Conservation (phyloP, 2,113 vertebrate genomes). For the Peromyscus leucopus region DNA sequence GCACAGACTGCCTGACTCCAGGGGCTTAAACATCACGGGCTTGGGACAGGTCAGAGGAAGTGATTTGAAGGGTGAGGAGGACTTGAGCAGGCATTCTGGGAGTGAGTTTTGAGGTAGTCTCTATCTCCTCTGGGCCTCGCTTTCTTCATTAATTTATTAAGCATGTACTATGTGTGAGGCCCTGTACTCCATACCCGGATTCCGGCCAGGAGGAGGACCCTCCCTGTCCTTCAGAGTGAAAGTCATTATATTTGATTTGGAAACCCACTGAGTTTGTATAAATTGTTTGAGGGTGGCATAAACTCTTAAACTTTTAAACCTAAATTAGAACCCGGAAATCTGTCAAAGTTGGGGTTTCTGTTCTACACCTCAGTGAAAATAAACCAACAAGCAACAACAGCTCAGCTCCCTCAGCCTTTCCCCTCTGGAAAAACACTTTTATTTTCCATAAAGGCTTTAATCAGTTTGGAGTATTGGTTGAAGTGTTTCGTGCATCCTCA, state of each 20-base stretch:
- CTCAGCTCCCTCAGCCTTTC: slow-evolving; percentile 51
- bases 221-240: not conserved
- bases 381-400: slow-evolving; percentile 73
- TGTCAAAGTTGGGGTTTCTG: slow-evolving; percentile 73
- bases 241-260: slow-evolving; percentile 64
- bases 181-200: not conserved
- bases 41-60: not conserved
- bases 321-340: slow-evolving; percentile 75
- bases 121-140: not conserved
- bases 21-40: not conserved
- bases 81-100: not conserved
- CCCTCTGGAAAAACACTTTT: slow-evolving; percentile 68
- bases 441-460: slow-evolving; percentile 81
- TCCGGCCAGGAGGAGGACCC: not conserved
- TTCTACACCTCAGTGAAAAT: slow-evolving; percentile 80
- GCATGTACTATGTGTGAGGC: not conserved
- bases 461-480: slow-evolving; percentile 77
- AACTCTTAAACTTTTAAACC: slow-evolving; percentile 79
- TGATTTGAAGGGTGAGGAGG: not conserved
- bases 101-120: not conserved
- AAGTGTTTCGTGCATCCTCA: slow-evolving; percentile 79
- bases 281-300: slow-evolving; percentile 73
- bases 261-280: slow-evolving; percentile 76
- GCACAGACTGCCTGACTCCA: not conserved
- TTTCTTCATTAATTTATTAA: not conserved